Conservation (phyloP, 2,797 vertebrate genomes). For the Myotis pilosus region DNA sequence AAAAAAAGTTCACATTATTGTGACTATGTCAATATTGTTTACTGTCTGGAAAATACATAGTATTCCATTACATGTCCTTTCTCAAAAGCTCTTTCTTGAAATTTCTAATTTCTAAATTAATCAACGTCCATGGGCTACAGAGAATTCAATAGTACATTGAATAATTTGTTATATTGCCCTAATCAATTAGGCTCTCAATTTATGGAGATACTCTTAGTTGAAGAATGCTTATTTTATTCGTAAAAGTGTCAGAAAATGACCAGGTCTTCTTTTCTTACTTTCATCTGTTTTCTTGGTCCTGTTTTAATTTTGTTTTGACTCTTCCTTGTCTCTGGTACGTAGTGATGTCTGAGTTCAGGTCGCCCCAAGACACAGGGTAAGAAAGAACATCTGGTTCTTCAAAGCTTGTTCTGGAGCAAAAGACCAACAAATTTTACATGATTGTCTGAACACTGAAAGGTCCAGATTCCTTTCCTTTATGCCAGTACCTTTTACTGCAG, state of each 20-base stretch:
- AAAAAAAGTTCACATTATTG: neutral
- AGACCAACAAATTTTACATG: neutral
- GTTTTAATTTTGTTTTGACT: conserved; percentile 27
- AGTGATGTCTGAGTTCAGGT: neutral
- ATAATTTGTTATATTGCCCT: conserved; percentile 20
- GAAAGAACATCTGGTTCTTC: neutral
- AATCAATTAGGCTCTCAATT: neutral
- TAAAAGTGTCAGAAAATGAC: neutral
- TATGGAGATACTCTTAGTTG: neutral
- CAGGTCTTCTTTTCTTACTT: neutral
- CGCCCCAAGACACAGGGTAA: conserved; percentile 1
- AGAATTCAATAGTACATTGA: neutral
- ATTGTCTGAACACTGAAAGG: neutral
- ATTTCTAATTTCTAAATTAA: conserved; percentile 30
- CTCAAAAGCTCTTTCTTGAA: conserved; percentile 8
- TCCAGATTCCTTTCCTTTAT: neutral
- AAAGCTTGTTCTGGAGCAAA: conserved; percentile 34
- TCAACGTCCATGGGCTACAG: neutral
- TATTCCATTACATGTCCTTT: neutral
- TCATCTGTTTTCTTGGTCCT: neutral
- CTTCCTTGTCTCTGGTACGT: neutral
- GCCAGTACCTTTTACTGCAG: conserved; percentile 3
- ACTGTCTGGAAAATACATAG: neutral
- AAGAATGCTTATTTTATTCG: neutral
- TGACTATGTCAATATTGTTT: neutral